Base-by-base conservation (phyloP, 2,888 invertebrate genomes). In the Lasioglossum pauxillum region DNA sequence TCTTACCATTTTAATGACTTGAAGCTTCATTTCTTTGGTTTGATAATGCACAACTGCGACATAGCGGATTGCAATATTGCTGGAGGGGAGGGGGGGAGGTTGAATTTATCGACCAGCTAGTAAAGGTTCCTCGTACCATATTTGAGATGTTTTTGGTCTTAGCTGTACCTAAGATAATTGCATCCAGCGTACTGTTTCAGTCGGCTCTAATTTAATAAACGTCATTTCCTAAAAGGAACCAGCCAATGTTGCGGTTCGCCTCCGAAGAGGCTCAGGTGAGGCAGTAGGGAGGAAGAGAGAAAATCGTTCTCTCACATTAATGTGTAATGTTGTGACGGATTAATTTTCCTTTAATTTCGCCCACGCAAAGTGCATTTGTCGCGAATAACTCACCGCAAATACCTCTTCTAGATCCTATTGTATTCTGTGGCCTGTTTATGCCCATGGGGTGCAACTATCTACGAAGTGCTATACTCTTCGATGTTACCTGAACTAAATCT, bases 131-230 rank as follows among this genome's bases (percentile, higher is more conserved):
- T 73, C 67, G 72, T 79, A 71, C 53, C 78, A 81, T 87, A 88
- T 86, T 85, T 80, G 86, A 78, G 82, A 86, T 81, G 87, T 82
- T 91, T 84, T 78, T 35, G 53, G 46, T 35, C 71, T 44, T 71
- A 81, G 64, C 77, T 80, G 80, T 83, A 77, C 71, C 74, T 75
- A 80, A 44, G 78, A 72, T 81, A 75, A 74, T 83, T 71, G 84
- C 82, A 72, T 83, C 79, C 60, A 49, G 71, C 64, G 67, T 75
- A 75, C 77, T 76, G 75, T 77, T 80, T 86, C 84, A 80, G 85
- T 80, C 85, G 14, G 72, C 82, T 85, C 87, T 90, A 88, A 92
- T 91, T 92, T 89, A 92, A 92, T 92, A 90, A 88, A 87, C 84
- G 88, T 85, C 84, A 80, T 87, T 90, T 80, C 74, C 73, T 57